A percentile compares a stretch with the other conserved stretches of the same genome.
These are phyloP conservation scores for Orientallactaga bullata DNA, from an alignment of 2,113 vertebrate species.

Conservation along the genomic window DNA sequence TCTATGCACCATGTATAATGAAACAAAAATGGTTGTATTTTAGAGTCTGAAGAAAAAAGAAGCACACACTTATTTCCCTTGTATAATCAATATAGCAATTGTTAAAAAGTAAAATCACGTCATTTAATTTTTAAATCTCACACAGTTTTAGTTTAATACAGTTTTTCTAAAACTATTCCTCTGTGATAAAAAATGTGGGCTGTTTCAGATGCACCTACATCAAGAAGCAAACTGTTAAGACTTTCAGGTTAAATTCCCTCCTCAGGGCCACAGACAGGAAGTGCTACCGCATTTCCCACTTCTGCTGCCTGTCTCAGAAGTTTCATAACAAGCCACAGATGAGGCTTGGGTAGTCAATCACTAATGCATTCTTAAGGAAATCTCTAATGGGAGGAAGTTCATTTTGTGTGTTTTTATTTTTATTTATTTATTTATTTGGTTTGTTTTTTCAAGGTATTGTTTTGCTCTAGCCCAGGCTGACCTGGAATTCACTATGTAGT, in stretches of 20 bases:
- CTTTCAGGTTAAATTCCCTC: not conserved
- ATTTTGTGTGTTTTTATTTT: not conserved
- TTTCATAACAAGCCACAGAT: not conserved
- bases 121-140: constrained; percentile 4
- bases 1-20: not conserved
- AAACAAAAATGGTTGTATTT: not conserved
- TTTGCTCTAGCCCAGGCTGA: too few species aligned
- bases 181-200: not conserved
- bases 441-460: too few species aligned
- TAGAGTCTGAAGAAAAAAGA: not conserved
- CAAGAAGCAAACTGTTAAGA: not conserved
- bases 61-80: constrained; percentile 11
- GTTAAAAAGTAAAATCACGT: not conserved
- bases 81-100: not conserved
- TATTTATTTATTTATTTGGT: too few species aligned
- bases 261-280: not conserved
- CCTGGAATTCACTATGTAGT: too few species aligned
- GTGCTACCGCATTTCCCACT: not conserved
- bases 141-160: constrained; percentile 15
- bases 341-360: not conserved
- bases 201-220: not conserved
- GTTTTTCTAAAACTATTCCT: constrained; percentile 8
- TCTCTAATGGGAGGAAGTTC: not conserved
- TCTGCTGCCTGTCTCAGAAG: not conserved
- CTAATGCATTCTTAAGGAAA: not conserved